Conservation (phyloP, 2,888 invertebrate genomes). For the Prosapia bicincta region DNA sequence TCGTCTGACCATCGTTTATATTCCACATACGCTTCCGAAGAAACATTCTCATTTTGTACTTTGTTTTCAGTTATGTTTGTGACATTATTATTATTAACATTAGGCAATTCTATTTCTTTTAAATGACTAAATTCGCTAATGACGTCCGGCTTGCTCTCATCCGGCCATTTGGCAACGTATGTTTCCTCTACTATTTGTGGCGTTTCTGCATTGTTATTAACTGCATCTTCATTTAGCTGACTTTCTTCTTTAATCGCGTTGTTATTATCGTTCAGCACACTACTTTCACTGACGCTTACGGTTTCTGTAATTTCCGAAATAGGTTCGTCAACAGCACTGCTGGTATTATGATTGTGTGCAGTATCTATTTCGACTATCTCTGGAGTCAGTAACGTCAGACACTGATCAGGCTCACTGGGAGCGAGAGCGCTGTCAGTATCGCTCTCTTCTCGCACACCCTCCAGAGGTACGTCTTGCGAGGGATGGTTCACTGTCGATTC, state of each 20-base stretch:
- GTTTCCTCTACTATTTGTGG: constrained; percentile 19
- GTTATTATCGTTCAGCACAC: not conserved
- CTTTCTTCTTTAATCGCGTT: not conserved
- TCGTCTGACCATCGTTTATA: constrained; percentile 32
- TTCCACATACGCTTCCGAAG: not conserved
- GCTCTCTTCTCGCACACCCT: constrained; percentile 41
- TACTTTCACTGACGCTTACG: not conserved
- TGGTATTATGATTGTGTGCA: not conserved
- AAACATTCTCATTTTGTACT: constrained; percentile 5
- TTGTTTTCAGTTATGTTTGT: not conserved
- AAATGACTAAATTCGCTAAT: constrained; percentile 21
- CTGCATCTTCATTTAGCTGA: not conserved
- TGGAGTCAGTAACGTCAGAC: no score
- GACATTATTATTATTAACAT: not conserved
- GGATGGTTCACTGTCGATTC: constrained; percentile 59
- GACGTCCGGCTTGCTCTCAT: not conserved
- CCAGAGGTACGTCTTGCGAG: constrained; percentile 40
- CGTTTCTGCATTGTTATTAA: constrained; percentile 6
- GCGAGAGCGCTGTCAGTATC: constrained; percentile 24
- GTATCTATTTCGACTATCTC: not conserved
- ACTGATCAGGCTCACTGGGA: constrained; percentile 22
- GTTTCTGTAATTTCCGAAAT: not conserved
- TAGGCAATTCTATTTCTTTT: constrained; percentile 26
- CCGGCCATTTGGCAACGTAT: constrained; percentile 29
- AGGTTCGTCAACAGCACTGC: not conserved